Evolutionary conservation across 1,140 invertebrate species (phyloP).

Genomic region (Drosophila carrolli): DNA sequence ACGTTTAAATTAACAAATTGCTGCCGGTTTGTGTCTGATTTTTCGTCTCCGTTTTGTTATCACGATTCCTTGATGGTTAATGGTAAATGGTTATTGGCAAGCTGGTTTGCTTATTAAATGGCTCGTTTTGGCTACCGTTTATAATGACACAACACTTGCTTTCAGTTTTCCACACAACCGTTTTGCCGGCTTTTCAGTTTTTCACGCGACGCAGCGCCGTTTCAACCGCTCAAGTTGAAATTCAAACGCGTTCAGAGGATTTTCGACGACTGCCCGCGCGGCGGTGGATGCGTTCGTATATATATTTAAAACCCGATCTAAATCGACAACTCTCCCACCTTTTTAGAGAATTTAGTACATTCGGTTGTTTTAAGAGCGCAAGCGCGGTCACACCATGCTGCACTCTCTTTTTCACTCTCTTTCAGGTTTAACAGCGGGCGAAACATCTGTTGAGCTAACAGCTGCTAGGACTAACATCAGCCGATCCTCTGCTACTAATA

Average conservation of each 20-base stretch:
- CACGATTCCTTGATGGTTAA: conserved; percentile 20
- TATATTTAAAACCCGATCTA: neutral
- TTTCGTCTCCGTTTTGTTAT: conserved; percentile 30
- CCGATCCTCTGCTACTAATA: too few species aligned
- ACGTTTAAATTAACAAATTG: conserved; percentile 45
- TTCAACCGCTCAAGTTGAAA: neutral
- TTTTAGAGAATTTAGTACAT: neutral
- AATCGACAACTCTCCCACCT: too few species aligned
- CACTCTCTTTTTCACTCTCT: neutral
- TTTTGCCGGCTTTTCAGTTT: conserved; percentile 13
- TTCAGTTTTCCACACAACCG: conserved; percentile 1
- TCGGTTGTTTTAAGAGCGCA: neutral
- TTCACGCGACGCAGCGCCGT: neutral
- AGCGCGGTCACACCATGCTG: neutral
- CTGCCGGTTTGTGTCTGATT: conserved; percentile 8
- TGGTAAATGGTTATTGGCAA: conserved; percentile 19
- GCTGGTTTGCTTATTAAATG: conserved; percentile 28
- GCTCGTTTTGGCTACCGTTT: conserved; percentile 29
- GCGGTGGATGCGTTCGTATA: conserved; percentile 2
- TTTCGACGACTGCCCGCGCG: neutral
- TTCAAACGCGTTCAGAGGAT: neutral
- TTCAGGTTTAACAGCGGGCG: neutral
- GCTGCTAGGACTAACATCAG: neutral
- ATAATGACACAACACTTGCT: conserved; percentile 22
- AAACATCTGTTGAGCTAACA: conserved; percentile 5